Evolutionary conservation across 2,113 vertebrate genomes (phyloP).

Genomic region (Chascanopsetta lugubris): DNA sequence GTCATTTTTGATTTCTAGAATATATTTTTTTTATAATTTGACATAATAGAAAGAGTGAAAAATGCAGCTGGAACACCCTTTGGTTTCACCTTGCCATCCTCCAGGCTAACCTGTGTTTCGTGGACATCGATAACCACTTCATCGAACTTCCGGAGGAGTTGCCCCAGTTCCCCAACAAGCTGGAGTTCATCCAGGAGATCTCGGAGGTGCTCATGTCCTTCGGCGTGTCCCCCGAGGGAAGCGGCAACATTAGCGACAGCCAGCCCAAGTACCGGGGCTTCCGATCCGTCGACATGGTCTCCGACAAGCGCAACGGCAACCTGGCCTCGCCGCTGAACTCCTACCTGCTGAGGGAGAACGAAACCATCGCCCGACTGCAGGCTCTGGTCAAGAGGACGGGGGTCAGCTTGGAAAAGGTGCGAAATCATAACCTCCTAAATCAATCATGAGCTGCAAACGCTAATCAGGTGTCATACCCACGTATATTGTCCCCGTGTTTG

Average conservation of each 20-base stretch:
- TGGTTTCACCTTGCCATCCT: background rate
- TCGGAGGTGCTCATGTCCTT: slow-evolving; percentile 94
- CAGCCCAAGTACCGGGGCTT: slow-evolving; percentile 87
- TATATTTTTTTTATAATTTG: background rate
- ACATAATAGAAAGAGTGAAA: background rate
- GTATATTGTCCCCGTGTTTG: background rate
- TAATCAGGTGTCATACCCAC: background rate
- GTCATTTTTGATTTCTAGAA: background rate
- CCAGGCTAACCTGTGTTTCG: slow-evolving; percentile 97
- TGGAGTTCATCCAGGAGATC: slow-evolving; percentile 98
- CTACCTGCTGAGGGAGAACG: slow-evolving; percentile 94
- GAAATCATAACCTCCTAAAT: slow-evolving; percentile 15
- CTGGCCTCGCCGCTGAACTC: slow-evolving; percentile 92
- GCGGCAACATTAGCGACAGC: slow-evolving; percentile 87
- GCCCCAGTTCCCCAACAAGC: slow-evolving; percentile 98
- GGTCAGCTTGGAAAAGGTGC: slow-evolving; percentile 95
- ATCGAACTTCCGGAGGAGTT: slow-evolving; percentile 97
- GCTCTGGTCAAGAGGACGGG: slow-evolving; percentile 97
- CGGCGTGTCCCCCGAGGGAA: slow-evolving; percentile 92
- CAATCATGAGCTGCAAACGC: background rate
- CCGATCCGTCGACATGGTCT: slow-evolving; percentile 86
- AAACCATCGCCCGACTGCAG: slow-evolving; percentile 94
- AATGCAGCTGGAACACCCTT: background rate
- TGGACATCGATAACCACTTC: slow-evolving; percentile 99
- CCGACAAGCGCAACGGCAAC: slow-evolving; percentile 96